Evolutionary conservation across 2,113 vertebrate species (phyloP), one percentile per base, ranked within the genome.

Genomic region (Camelus bactrianus): DNA sequence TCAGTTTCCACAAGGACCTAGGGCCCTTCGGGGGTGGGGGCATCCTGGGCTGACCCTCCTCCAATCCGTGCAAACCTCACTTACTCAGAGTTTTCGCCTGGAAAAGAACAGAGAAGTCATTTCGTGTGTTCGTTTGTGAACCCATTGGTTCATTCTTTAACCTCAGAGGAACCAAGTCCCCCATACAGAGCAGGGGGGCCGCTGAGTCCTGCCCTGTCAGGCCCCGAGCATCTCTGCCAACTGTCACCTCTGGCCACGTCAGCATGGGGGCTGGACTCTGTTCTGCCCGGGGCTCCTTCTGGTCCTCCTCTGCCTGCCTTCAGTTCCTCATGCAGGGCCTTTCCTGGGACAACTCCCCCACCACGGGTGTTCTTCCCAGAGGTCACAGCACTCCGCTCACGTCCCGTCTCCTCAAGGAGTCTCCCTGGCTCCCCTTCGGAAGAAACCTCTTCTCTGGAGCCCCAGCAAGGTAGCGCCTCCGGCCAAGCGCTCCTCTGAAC

Each of bases 21-120:
- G 30, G 58, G 11, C 24, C 9, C 58, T 3, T 10, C 65, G 69
- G 42, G 26, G 46, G 26, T 0, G 28, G 2, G 35, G 9, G 22
- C 3, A 8, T 3, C 0, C 20, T 0, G 12, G 82, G 35, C 50
- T 3, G 2, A 1, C 8, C 12, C 5, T 14, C 48, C n/a, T 54
- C 1, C 3, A 2, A 4, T 38, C 72, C 8, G 2, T 17, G 28
- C 16, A 1, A 12, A 32, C 6, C 0, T 13, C 12, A 8, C 15
- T 10, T 2, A 5, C 16, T 72, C 64, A 8, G 58, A 12, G 48
- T 22, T 56, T 26, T 2, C 0, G 0, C 2, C 0, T 6, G 24
- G 32, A 42, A 19, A 50, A 13, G 52, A 24, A 0, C 52, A 2
- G 15, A 1, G 42, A 7, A 26, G 16, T 6, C n/a, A 4, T 46